These are phyloP conservation scores for Cerastoderma edule DNA, from an alignment of 2,888 invertebrate species.

Conservation along the genomic window DNA sequence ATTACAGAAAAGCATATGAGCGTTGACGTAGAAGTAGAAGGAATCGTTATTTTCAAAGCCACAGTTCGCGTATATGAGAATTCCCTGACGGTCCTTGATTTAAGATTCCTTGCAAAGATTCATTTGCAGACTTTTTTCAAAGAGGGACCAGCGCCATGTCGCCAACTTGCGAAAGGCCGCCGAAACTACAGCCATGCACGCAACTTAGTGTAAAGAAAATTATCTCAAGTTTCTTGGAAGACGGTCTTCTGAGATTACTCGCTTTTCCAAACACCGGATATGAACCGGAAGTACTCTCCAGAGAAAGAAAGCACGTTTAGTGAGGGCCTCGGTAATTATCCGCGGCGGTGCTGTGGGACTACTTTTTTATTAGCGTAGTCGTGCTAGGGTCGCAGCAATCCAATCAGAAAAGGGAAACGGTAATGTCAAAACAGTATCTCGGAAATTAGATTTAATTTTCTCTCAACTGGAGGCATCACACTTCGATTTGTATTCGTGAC, in stretches of 20 bases:
- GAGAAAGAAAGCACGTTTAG: slow-evolving; percentile 56
- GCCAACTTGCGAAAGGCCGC: slow-evolving; percentile 20
- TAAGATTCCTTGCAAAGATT: too few species aligned
- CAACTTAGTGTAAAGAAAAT: slow-evolving; percentile 58
- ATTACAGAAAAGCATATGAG: too few species aligned
- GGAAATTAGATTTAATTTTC: slow-evolving; percentile 66
- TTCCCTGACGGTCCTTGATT: too few species aligned
- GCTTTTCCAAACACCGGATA: slow-evolving; percentile 60
- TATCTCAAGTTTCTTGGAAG: slow-evolving; percentile 60
- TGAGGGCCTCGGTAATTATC: slow-evolving; percentile 58
- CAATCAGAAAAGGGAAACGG: slow-evolving; percentile 57
- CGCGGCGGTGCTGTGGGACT: slow-evolving; percentile 55
- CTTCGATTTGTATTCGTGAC: slow-evolving; percentile 62
- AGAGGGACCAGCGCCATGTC: slow-evolving; percentile 10
- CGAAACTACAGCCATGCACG: slow-evolving; percentile 50
- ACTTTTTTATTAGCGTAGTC: slow-evolving; percentile 58
- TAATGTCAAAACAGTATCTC: slow-evolving; percentile 66
- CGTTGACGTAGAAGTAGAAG: too few species aligned
- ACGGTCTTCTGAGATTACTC: slow-evolving; percentile 54
- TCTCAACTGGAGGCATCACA: slow-evolving; percentile 58
- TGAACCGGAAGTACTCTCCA: slow-evolving; percentile 60
- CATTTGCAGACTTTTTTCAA: too few species aligned
- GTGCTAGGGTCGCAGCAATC: slow-evolving; percentile 53
- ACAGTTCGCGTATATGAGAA: too few species aligned
- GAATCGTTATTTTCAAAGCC: too few species aligned